phyloP scores from a whole-genome alignment of 2,888 invertebrate species.

The Eustalomyia histrio region DNA sequence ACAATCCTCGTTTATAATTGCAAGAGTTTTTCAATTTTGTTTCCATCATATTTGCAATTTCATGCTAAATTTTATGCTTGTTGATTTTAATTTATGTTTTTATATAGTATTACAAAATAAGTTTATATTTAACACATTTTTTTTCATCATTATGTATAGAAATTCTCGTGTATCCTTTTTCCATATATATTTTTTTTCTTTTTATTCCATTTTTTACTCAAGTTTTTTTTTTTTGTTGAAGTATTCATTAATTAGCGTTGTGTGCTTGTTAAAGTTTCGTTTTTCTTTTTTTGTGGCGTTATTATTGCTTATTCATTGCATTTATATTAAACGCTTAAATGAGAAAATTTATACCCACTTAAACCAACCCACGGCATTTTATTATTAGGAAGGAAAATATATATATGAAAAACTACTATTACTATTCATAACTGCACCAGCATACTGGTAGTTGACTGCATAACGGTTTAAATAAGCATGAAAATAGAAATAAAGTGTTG shows the following conservation, averaged over 20 bases:
- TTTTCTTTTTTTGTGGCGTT: slow-evolving; percentile 62
- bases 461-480: slow-evolving; percentile 12
- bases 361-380: slow-evolving; percentile 57
- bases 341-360: slow-evolving; percentile 57
- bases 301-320: slow-evolving; percentile 63
- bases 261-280: slow-evolving; percentile 66
- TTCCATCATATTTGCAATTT: slow-evolving; percentile 58
- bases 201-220: slow-evolving; percentile 50
- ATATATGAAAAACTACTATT: slow-evolving; percentile 13
- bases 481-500: slow-evolving; percentile 54
- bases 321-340: slow-evolving; percentile 65
- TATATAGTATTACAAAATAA: slow-evolving; percentile 6
- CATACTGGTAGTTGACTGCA: slow-evolving; percentile 41
- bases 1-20: slow-evolving; percentile 57
- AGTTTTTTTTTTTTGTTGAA: slow-evolving; percentile 67
- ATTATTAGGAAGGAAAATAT: slow-evolving; percentile 42
- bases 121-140: slow-evolving; percentile 4
- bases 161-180: slow-evolving; percentile 42
- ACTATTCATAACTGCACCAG: neutral
- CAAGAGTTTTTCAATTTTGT: slow-evolving; percentile 56
- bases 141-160: slow-evolving; percentile 24
- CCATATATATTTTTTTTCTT: slow-evolving; percentile 43
- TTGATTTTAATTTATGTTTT: slow-evolving; percentile 58
- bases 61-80: slow-evolving; percentile 65
- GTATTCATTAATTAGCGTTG: slow-evolving; percentile 77